These are phyloP conservation scores for Ceratothoa steindachneri DNA, from an alignment of 2,888 invertebrate genomes.

Conservation along the genomic window DNA sequence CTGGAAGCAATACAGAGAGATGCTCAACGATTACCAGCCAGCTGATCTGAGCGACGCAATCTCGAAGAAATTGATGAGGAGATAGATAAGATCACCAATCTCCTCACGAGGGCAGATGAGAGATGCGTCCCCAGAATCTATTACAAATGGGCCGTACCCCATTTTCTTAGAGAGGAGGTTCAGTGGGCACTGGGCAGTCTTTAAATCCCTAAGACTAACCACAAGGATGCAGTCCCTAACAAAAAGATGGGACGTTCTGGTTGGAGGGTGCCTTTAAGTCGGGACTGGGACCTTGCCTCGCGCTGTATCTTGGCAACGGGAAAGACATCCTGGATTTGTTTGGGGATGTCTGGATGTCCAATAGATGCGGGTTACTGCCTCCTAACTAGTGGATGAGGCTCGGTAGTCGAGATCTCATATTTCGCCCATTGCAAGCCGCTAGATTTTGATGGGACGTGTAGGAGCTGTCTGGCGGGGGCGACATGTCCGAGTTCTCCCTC, in stretches of 20 bases:
- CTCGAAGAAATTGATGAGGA: too few relatives aligned
- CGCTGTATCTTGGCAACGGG: conserved; percentile 19
- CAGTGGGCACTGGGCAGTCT: too few relatives aligned
- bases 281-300: conserved; percentile 18
- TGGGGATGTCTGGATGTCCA: conserved; percentile 30
- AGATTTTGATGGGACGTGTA: conserved; percentile 40
- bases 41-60: too few relatives aligned
- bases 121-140: too few relatives aligned
- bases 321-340: conserved; percentile 28
- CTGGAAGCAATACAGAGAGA: too few relatives aligned
- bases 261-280: not conserved
- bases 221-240: too few relatives aligned
- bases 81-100: too few relatives aligned
- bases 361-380: conserved; percentile 32
- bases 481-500: conserved; percentile 33
- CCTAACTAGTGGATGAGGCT: conserved; percentile 19
- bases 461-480: conserved; percentile 34
- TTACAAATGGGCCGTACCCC: too few relatives aligned
- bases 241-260: conserved; percentile 27
- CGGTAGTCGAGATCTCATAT: not conserved
- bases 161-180: too few relatives aligned
- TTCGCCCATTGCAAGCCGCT: conserved; percentile 35
- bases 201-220: too few relatives aligned
- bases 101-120: too few relatives aligned
- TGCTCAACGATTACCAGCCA: too few relatives aligned